Evolutionary conservation across 2,888 invertebrate species (phyloP).

Genomic region (Acrocera orbiculus): DNA sequence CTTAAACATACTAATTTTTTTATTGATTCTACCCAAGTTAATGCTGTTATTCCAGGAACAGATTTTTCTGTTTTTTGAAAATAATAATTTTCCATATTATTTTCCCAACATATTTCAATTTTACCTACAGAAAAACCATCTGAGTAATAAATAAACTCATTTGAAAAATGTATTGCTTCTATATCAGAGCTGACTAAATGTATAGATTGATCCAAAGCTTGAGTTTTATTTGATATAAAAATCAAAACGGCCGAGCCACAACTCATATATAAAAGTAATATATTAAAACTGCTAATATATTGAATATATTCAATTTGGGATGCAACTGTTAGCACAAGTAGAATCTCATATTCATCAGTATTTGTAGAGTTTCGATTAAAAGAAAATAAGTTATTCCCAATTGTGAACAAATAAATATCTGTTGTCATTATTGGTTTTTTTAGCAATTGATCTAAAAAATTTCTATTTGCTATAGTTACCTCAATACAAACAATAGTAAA

Average conservation of each 20-base stretch:
- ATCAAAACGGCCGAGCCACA: constrained; percentile 26
- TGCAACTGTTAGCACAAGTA: constrained; percentile 4
- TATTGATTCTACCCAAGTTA: constrained; percentile 21
- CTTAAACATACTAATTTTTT: constrained; percentile 23
- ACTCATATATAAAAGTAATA: constrained; percentile 20
- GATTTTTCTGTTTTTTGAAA: constrained; percentile 17
- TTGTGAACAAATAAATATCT: constrained; percentile 22
- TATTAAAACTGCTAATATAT: constrained; percentile 12
- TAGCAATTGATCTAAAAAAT: constrained; percentile 17
- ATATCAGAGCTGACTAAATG: constrained; percentile 4
- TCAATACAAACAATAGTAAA: constrained; percentile 18
- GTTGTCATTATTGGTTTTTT: constrained; percentile 12
- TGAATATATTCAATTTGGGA: constrained; percentile 6
- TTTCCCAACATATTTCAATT: constrained; percentile 17
- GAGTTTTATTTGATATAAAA: constrained; percentile 18
- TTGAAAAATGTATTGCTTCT: constrained; percentile 3
- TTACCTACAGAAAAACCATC: constrained; percentile 20
- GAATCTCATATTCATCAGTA: constrained; percentile 4
- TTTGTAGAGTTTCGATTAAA: constrained; percentile 11
- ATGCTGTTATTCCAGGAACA: constrained; percentile 22
- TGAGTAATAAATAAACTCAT: constrained; percentile 12
- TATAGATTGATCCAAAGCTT: constrained; percentile 13
- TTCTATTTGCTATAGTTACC: constrained; percentile 15
- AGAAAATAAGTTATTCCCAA: constrained; percentile 21
- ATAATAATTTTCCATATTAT: constrained; percentile 15